Evolutionary conservation across 2,888 invertebrate species (phyloP).

Genomic region (Dasypogon diadema): DNA sequence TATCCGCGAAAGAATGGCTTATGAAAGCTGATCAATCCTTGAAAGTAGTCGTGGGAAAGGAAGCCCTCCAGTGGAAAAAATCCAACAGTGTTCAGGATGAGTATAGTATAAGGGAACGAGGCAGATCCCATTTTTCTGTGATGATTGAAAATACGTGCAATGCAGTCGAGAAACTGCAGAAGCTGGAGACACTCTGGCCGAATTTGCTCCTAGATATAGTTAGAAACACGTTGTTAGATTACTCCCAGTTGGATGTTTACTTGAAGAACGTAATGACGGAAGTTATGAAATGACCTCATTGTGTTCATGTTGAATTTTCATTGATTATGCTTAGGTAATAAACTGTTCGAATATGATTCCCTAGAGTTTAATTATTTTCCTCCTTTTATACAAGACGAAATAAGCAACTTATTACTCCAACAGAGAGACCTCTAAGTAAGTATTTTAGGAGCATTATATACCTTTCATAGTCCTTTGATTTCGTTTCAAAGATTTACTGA

Average conservation of each 20-base stretch:
- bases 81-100: conserved; percentile 73
- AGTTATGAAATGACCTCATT: conserved; percentile 43
- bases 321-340: conserved; percentile 37
- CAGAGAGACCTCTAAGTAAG: too few relatives aligned
- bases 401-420: too few relatives aligned
- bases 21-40: conserved; percentile 80
- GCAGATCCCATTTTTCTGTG: conserved; percentile 77
- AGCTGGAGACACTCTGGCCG: conserved; percentile 83
- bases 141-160: conserved; percentile 81
- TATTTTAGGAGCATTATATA: too few relatives aligned
- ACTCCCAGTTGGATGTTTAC: conserved; percentile 83
- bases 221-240: conserved; percentile 82
- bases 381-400: too few relatives aligned
- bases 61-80: conserved; percentile 81
- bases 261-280: conserved; percentile 71
- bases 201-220: conserved; percentile 81
- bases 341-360: conserved; percentile 15
- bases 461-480: too few relatives aligned
- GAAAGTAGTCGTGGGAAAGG: conserved; percentile 85
- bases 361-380: background rate
- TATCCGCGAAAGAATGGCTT: conserved; percentile 79
- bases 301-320: conserved; percentile 48
- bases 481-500: too few relatives aligned
- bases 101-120: conserved; percentile 79
- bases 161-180: conserved; percentile 81